These are phyloP conservation scores for Frieseomelitta varia DNA, from an alignment of 1,140 invertebrate genomes.

Conservation along the genomic window DNA sequence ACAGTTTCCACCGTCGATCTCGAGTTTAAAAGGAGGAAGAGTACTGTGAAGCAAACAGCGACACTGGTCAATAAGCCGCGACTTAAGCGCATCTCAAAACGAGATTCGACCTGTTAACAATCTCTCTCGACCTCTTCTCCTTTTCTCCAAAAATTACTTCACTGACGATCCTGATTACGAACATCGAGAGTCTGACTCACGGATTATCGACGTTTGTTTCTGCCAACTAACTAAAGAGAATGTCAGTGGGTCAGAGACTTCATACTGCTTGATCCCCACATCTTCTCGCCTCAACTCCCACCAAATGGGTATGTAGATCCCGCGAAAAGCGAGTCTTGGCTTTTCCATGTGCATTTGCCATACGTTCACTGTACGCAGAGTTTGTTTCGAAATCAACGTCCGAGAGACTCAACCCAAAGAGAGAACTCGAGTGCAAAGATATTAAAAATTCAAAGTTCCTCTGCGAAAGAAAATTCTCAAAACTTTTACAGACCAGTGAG, in stretches of 20 bases:
- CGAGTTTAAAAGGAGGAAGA: slow-evolving; percentile 65
- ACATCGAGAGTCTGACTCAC: slow-evolving; percentile 32
- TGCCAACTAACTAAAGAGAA: slow-evolving; percentile 76
- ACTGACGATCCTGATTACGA: slow-evolving; percentile 3
- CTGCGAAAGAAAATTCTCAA: too few species aligned
- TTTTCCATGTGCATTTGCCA: not conserved
- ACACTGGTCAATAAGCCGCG: slow-evolving; percentile 57
- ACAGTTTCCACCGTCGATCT: slow-evolving; percentile 1
- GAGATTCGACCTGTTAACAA: not conserved
- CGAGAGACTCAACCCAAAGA: not conserved
- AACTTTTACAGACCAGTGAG: too few species aligned
- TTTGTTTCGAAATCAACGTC: not conserved
- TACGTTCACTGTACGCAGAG: not conserved
- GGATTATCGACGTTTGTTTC: slow-evolving; percentile 59
- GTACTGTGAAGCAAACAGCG: slow-evolving; percentile 58
- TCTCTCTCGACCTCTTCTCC: not conserved
- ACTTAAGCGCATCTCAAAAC: slow-evolving; percentile 67
- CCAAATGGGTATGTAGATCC: slow-evolving; percentile 19
- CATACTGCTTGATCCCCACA: slow-evolving; percentile 68
- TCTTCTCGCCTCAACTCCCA: slow-evolving; percentile 61
- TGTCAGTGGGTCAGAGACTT: slow-evolving; percentile 80
- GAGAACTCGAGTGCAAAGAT: too few species aligned
- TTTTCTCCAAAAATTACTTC: slow-evolving; percentile 1
- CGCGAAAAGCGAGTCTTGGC: slow-evolving; percentile 15
- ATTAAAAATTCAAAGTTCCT: too few species aligned